These are phyloP conservation scores for Pelodiscus sinensis DNA, from an alignment of 2,113 vertebrate genomes.

Conservation along the genomic window DNA sequence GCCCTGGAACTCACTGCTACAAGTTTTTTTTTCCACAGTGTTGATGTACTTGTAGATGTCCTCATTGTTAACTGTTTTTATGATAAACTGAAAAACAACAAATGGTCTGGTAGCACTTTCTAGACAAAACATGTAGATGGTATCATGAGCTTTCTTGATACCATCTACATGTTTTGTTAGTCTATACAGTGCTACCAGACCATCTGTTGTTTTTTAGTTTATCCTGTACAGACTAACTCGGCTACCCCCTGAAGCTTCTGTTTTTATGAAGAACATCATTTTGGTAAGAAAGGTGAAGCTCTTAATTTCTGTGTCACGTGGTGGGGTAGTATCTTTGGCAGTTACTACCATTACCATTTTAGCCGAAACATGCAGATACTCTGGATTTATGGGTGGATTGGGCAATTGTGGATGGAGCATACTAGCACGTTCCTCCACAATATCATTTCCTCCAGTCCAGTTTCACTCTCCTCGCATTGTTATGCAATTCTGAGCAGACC, in stretches of 20 bases:
- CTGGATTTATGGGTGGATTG: neutral
- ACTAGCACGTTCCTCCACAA: neutral
- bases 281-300: neutral
- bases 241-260: neutral
- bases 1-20: neutral
- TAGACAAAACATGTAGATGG: too few species aligned
- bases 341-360: neutral
- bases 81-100: neutral
- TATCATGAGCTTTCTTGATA: too few species aligned
- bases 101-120: too few species aligned
- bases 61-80: neutral
- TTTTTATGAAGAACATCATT: neutral
- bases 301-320: neutral
- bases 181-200: too few species aligned
- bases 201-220: too few species aligned
- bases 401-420: neutral
- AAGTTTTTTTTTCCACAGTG: neutral
- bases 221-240: too few species aligned
- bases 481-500: neutral
- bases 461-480: slow-evolving; percentile 12
- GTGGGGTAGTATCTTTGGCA: neutral
- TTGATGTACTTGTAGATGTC: neutral
- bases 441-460: neutral
- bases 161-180: too few species aligned
- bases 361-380: neutral